Evolutionary conservation across 2,113 vertebrate genomes (phyloP), one percentile per base, ranked within the genome.

Genomic region (Excalfactoria chinensis): DNA sequence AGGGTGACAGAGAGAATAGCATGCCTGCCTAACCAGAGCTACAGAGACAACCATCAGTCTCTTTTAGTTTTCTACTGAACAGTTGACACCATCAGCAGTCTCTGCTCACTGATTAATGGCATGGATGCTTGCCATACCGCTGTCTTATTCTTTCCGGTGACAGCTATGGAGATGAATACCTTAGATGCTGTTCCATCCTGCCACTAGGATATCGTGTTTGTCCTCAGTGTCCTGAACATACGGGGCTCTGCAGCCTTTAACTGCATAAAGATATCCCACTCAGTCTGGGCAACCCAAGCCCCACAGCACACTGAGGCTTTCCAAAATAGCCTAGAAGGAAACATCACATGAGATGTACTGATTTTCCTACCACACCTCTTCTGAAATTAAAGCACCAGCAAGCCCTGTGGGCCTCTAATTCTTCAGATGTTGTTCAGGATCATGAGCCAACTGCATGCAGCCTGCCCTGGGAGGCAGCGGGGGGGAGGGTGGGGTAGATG

Each of bases 151-250:
- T 83, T 59, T 56, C 30, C 35, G 37, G 83, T 23, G 28, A 35
- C 60, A 82, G 62, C 58, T 46, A 2, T 0, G 1, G 67, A 85
- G 28, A 32, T 22, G 11, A 81, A 60, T 73, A 64, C 12, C 15
- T 59, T 25, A 58, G 62, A 16, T 35, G 53, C 12, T 74, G 17
- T 34, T 23, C 67, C 82, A 51, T 67, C n/a, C 79, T 74, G 59
- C 21, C 48, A 0, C 0, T 32, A 56, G 32, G 32, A 64, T 2
- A 2, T 10, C 18, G 40, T 70, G 20, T 49, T 30, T 25, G 41
- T 20, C 17, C 17, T 41, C 60, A 73, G 22, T 9, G 15, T 35
- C 6, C 46, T 46, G 58, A 30, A 17, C 0, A 0, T 26, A 18
- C 26, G 19, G 58, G n/a, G 40, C 25, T 81, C 64, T 86, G n/a